Percentiles rank a stretch among this genome's conserved stretches.
Evolutionary conservation across 2,113 vertebrate genomes (phyloP).

Genomic region (Nesoenas mayeri): DNA sequence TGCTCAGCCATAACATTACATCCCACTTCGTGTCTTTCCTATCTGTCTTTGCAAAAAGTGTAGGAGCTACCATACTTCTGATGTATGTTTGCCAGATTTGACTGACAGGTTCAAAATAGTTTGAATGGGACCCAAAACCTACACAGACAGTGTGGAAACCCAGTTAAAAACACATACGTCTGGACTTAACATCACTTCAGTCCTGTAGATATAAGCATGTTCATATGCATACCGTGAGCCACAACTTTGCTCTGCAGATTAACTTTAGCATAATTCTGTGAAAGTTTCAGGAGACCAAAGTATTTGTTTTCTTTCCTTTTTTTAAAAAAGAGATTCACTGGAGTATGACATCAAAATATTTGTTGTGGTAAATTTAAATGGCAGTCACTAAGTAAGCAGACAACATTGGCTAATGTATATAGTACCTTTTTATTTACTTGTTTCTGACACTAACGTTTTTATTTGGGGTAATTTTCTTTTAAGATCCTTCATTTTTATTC

Average conservation of each 20-base stretch:
- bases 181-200: neutral
- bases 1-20: neutral
- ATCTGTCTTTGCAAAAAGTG: neutral
- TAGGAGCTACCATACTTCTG: neutral
- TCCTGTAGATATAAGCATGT: neutral
- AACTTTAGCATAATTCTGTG: neutral
- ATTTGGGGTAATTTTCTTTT: conserved; percentile 37
- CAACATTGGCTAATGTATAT: neutral
- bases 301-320: neutral
- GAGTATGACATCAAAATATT: neutral
- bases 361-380: neutral
- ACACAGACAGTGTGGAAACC: neutral
- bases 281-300: neutral
- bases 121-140: neutral
- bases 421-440: neutral
- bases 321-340: neutral
- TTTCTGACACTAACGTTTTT: conserved; percentile 38
- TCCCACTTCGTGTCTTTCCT: neutral
- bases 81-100: neutral
- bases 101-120: neutral
- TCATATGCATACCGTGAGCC: neutral
- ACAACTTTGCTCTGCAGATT: neutral
- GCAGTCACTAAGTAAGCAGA: neutral
- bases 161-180: neutral
- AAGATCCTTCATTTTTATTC: conserved; percentile 37